Percentiles rank a stretch among this genome's conserved stretches.
Conservation (phyloP, 2,113 vertebrate genomes). For the Cinclus mexicanus region DNA sequence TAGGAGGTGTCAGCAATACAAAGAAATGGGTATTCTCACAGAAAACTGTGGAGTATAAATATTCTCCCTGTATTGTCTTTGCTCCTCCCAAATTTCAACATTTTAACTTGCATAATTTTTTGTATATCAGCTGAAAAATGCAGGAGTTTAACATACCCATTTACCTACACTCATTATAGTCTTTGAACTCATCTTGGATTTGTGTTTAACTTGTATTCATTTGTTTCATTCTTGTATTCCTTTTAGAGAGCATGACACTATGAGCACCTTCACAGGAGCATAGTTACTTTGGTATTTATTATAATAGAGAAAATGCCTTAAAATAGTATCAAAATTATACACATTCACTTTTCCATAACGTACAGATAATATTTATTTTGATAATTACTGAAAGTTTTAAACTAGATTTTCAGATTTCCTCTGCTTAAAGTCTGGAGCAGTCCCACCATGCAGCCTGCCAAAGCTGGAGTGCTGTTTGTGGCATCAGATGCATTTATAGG, state of each 20-base stretch:
- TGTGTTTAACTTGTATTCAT: not conserved
- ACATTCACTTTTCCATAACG: not conserved
- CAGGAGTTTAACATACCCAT: not conserved
- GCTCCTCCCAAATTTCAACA: not conserved
- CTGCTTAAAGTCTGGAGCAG: not conserved
- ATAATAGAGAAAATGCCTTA: not conserved
- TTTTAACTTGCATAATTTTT: not conserved
- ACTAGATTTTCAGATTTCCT: not conserved
- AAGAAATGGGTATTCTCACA: not conserved
- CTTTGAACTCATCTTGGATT: not conserved
- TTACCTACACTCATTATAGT: not conserved
- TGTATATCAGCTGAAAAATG: not conserved
- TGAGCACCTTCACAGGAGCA: not conserved
- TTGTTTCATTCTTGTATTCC: not conserved
- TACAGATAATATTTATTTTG: not conserved
- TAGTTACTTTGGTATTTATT: not conserved
- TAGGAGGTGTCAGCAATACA: not conserved
- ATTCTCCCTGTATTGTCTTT: not conserved
- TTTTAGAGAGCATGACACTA: not conserved
- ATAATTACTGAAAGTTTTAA: not conserved
- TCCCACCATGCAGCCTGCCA: not conserved
- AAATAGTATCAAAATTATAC: not conserved
- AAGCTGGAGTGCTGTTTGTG: not conserved
- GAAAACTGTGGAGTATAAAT: not conserved
- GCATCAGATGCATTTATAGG: not conserved